These are phyloP conservation scores for Xylocopa sonorina DNA, from an alignment of 1,140 invertebrate genomes.

Conservation along the genomic window DNA sequence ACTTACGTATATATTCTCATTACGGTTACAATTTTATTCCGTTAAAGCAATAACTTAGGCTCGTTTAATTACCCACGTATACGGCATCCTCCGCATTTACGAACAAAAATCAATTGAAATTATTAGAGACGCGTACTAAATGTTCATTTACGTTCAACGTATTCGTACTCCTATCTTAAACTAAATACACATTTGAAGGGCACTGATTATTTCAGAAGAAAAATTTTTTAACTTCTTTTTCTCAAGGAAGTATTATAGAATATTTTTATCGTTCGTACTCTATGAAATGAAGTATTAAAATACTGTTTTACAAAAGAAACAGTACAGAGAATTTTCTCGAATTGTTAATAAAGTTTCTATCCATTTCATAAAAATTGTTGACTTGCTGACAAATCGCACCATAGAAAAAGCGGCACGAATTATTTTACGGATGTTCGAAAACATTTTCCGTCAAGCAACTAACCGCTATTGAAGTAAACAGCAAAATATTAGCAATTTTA, in stretches of 20 bases:
- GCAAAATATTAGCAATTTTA: too few relatives aligned
- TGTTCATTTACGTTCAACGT: background rate
- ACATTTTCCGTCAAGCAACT: too few relatives aligned
- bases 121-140: background rate
- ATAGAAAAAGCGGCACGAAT: too few relatives aligned
- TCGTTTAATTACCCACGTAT: background rate
- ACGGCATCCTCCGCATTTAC: background rate
- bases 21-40: constrained; percentile 19
- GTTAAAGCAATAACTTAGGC: constrained; percentile 39
- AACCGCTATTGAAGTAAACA: too few relatives aligned
- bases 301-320: too few relatives aligned
- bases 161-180: background rate
- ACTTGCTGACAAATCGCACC: too few relatives aligned
- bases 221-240: background rate
- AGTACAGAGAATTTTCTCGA: too few relatives aligned
- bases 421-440: too few relatives aligned
- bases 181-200: background rate
- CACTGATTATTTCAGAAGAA: background rate
- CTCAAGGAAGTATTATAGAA: background rate
- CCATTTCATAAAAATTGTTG: too few relatives aligned
- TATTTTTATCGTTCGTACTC: background rate
- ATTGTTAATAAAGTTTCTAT: too few relatives aligned
- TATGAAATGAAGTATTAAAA: background rate
- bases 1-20: background rate
- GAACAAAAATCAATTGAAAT: background rate